Conservation (phyloP, 2,797 vertebrate species). For the Microctenopoma lineatum region DNA sequence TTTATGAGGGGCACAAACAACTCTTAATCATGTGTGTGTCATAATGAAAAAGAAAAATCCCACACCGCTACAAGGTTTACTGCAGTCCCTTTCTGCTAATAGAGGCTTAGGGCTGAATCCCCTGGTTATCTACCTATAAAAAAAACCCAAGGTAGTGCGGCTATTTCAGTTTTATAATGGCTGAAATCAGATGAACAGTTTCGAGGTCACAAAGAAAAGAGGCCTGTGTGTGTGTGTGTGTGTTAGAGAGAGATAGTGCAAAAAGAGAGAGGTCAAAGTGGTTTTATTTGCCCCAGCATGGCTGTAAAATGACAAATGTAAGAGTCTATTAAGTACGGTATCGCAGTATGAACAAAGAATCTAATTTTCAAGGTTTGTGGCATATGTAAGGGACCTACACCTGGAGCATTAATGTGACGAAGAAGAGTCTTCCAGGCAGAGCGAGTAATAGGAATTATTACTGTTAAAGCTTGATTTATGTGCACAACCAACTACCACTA, state of each 20-base stretch:
- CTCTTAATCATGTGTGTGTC: conserved; percentile 50
- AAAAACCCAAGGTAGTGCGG: conserved; percentile 54
- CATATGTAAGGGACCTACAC: conserved; percentile 3
- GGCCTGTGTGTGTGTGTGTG: neutral
- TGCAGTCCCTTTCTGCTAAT: conserved; percentile 21
- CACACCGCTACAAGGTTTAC: conserved; percentile 66
- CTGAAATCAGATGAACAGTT: conserved; percentile 49
- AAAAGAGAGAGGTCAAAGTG: neutral
- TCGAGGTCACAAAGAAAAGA: conserved; percentile 47
- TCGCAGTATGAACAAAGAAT: neutral
- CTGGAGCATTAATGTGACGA: neutral
- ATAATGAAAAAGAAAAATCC: conserved; percentile 34
- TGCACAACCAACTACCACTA: neutral
- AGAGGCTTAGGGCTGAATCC: conserved; percentile 54
- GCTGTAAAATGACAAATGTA: conserved; percentile 33
- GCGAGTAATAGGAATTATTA: conserved; percentile 10
- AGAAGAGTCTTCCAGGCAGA: neutral
- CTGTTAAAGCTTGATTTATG: neutral
- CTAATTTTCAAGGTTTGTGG: neutral
- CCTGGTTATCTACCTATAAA: conserved; percentile 43
- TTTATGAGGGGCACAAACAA: conserved; percentile 49
- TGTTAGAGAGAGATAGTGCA: neutral
- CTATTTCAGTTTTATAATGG: conserved; percentile 54
- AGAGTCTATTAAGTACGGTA: conserved; percentile 1
- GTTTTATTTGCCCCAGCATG: conserved; percentile 18